Conservation (phyloP, 2,888 invertebrate species). For the Megalurothrips usitatus region DNA sequence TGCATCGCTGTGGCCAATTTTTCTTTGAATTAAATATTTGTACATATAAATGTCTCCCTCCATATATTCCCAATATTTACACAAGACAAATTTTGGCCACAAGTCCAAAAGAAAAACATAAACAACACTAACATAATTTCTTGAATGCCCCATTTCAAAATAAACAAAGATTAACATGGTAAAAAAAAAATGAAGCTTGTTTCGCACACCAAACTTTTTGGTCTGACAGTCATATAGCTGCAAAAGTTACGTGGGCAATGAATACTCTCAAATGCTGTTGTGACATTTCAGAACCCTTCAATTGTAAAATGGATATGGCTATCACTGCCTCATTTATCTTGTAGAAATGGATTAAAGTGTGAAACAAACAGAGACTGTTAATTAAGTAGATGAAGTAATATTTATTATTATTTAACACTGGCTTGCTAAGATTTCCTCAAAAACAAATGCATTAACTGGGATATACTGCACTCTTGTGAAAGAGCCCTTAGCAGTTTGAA, state of each 20-base stretch:
- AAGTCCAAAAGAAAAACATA: background rate
- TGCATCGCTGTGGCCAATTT: background rate
- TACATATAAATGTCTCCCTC: background rate
- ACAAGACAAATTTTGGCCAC: background rate
- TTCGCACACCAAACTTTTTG: background rate
- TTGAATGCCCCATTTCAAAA: background rate
- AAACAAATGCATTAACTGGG: background rate
- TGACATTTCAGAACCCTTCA: no score
- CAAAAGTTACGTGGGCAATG: no score
- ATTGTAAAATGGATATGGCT: no score
- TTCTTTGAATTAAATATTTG: constrained; percentile 18
- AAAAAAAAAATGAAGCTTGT: background rate
- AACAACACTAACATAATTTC: background rate
- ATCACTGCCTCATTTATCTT: no score
- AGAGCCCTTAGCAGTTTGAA: constrained; percentile 12
- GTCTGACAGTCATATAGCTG: background rate
- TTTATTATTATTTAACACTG: background rate
- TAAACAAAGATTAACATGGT: background rate
- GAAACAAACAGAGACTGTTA: background rate
- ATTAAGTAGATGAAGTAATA: background rate
- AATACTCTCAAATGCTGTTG: background rate
- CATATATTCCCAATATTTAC: constrained; percentile 1
- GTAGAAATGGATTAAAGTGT: background rate
- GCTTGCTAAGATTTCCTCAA: background rate
- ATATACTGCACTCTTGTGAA: constrained; percentile 23